These are phyloP conservation scores for Pelobates cultripes DNA, from an alignment of 2,797 vertebrate species.

Conservation along the genomic window DNA sequence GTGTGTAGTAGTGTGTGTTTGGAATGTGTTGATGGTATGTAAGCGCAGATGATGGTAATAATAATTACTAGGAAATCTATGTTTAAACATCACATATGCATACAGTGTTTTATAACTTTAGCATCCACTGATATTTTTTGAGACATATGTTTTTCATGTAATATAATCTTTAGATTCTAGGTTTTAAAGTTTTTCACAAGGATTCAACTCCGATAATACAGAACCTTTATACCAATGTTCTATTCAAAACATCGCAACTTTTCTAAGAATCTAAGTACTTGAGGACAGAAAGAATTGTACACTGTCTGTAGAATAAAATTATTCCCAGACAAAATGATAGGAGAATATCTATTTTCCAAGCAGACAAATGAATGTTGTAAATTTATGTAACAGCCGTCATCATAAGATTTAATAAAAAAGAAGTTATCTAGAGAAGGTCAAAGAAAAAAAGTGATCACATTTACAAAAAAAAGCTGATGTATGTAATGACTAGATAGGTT, in stretches of 20 bases:
- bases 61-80: no score
- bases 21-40: no score
- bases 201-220: neutral
- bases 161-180: no score
- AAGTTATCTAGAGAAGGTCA: conserved; percentile 47
- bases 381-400: conserved; percentile 32
- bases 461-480: conserved; percentile 51
- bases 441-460: conserved; percentile 46
- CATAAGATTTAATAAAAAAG: conserved; percentile 44
- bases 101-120: no score
- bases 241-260: neutral
- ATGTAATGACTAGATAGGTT: conserved; percentile 48
- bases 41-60: no score
- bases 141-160: no score
- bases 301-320: neutral
- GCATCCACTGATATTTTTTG: no score
- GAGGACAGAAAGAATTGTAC: neutral
- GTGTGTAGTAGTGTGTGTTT: no score
- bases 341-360: neutral
- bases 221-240: neutral
- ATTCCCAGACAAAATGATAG: conserved; percentile 6
- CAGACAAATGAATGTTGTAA: conserved; percentile 34
- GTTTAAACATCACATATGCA: no score
- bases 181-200: no score
- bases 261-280: neutral